Conservation (phyloP, 2,888 invertebrate genomes). For the Acronicta aceris region DNA sequence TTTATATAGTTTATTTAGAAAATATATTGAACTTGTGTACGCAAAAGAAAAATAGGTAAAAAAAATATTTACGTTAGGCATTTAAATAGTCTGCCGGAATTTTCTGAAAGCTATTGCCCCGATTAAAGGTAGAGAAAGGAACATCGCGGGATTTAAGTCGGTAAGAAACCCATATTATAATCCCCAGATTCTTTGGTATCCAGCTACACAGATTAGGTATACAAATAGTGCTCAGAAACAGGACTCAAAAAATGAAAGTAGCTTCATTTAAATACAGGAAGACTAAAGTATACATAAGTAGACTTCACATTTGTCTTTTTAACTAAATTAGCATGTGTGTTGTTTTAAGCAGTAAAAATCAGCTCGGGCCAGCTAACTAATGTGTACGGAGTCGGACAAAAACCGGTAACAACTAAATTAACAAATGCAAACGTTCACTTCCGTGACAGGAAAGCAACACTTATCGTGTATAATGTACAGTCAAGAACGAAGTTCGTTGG, state of each 20-base stretch:
- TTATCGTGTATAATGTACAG: slow-evolving; percentile 73
- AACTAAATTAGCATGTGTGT: slow-evolving; percentile 48
- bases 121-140: too few species aligned
- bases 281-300: slow-evolving; percentile 11
- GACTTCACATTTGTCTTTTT: slow-evolving; percentile 37
- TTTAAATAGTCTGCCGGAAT: neutral
- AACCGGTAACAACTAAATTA: slow-evolving; percentile 79
- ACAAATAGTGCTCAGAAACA: neutral
- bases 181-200: neutral
- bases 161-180: neutral
- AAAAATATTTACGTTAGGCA: neutral
- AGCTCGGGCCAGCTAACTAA: slow-evolving; percentile 61
- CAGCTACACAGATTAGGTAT: neutral
- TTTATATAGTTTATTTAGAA: slow-evolving; percentile 24
- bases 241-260: neutral
- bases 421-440: slow-evolving; percentile 74
- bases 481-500: slow-evolving; percentile 53
- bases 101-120: neutral
- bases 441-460: slow-evolving; percentile 82
- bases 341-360: slow-evolving; percentile 65
- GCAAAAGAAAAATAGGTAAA: neutral
- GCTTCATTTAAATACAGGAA: slow-evolving; percentile 8
- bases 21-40: slow-evolving; percentile 14
- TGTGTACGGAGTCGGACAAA: slow-evolving; percentile 59
- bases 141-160: too few species aligned